phyloP scores from a whole-genome alignment of 2,113 vertebrate species.

The Ursus arctos region DNA sequence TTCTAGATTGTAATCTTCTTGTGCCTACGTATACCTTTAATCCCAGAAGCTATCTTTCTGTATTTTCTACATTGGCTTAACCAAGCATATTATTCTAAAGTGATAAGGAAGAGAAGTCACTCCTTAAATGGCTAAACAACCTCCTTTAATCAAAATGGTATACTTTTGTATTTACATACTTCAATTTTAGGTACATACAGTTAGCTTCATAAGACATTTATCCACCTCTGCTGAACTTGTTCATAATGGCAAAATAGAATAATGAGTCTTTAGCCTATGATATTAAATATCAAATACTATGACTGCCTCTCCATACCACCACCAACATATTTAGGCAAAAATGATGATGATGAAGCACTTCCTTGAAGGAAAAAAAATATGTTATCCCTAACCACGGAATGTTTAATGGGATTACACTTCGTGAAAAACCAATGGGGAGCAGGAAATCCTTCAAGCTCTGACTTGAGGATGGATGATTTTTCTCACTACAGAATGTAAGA shows the following conservation, averaged over 20 bases:
- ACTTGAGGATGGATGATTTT: not conserved
- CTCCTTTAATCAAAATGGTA: not conserved
- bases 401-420: not conserved
- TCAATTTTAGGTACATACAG: not conserved
- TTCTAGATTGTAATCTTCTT: not conserved
- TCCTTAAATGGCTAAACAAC: not conserved
- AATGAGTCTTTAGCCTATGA: not conserved
- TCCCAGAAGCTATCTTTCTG: not conserved
- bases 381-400: not conserved
- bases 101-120: not conserved
- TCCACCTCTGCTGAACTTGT: not conserved
- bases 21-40: not conserved
- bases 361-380: not conserved
- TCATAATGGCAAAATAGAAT: not conserved
- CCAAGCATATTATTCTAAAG: not conserved
- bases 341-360: not conserved
- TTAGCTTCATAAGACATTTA: not conserved
- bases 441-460: not conserved
- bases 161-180: not conserved
- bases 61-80: not conserved
- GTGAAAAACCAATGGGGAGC: not conserved
- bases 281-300: not conserved
- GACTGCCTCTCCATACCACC: not conserved
- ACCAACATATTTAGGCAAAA: not conserved
- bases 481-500: not conserved